These are phyloP conservation scores for Eudemis profundana DNA, from an alignment of 2,888 invertebrate genomes.

Conservation along the genomic window DNA sequence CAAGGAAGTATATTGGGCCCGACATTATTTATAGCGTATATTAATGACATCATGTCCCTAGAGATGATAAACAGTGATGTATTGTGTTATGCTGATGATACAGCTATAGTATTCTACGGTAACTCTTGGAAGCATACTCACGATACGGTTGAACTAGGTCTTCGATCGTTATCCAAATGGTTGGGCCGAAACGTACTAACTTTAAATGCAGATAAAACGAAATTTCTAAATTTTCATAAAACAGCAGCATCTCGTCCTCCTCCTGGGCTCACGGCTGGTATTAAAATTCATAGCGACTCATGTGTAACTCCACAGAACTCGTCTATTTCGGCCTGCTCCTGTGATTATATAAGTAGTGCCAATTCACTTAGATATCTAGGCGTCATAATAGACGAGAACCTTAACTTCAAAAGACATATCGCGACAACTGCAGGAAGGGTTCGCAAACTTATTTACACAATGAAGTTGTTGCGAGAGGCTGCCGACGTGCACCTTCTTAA, in stretches of 20 bases:
- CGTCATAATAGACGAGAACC: no score
- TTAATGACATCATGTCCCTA: slow-evolving; percentile 26
- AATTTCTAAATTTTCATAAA: no score
- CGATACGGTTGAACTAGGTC: not conserved
- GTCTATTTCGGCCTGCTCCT: no score
- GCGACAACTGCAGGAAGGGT: not conserved
- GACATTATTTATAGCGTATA: slow-evolving; percentile 29
- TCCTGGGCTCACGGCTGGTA: no score
- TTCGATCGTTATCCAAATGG: not conserved
- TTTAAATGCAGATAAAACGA: not conserved
- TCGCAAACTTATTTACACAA: not conserved
- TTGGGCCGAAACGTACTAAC: not conserved
- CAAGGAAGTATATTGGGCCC: no score
- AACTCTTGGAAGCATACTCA: not conserved
- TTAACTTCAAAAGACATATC: not conserved
- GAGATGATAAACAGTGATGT: not conserved
- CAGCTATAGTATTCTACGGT: not conserved
- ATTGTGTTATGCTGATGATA: slow-evolving; percentile 6
- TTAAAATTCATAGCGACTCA: no score
- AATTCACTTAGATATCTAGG: no score
- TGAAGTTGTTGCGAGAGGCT: no score
- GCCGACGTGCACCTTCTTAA: no score
- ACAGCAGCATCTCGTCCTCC: no score
- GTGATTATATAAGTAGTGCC: not conserved
- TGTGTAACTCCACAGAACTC: no score